These are phyloP conservation scores for Lutjanus argentimaculatus DNA, from an alignment of 2,797 vertebrate genomes.

Conservation along the genomic window DNA sequence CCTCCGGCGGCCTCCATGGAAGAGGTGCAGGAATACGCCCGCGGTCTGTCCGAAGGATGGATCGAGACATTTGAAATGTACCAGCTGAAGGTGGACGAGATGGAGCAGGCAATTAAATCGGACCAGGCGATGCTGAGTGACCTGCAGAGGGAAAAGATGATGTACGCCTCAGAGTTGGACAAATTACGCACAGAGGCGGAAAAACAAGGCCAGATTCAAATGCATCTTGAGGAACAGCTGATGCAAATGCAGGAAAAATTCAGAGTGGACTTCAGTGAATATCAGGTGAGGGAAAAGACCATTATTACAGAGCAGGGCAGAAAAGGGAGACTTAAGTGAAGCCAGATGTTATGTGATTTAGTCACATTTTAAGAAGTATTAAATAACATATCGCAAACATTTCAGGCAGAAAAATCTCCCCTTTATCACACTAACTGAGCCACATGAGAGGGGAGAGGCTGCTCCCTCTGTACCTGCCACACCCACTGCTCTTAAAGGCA, in stretches of 20 bases:
- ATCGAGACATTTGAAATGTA: conserved; percentile 89
- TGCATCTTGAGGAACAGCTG: conserved; percentile 88
- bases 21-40: conserved; percentile 88
- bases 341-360: background rate
- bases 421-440: background rate
- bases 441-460: conserved; percentile 25
- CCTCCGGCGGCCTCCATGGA: conserved; percentile 77
- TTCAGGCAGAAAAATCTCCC: background rate
- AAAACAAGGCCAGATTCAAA: conserved; percentile 87
- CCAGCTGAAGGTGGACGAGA: conserved; percentile 88
- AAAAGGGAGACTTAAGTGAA: background rate
- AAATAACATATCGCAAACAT: background rate
- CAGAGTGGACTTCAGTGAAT: conserved; percentile 83
- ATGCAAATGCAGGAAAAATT: conserved; percentile 87
- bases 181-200: conserved; percentile 84
- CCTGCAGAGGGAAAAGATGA: conserved; percentile 88
- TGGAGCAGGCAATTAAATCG: conserved; percentile 87
- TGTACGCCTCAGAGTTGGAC: conserved; percentile 86
- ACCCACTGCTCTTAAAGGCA: conserved; percentile 67
- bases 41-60: conserved; percentile 89
- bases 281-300: conserved; percentile 86
- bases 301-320: background rate
- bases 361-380: background rate
- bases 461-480: conserved; percentile 67
- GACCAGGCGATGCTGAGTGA: conserved; percentile 84